These are phyloP conservation scores for Heliconius eleuchia DNA, from an alignment of 1,140 invertebrate species.

Conservation along the genomic window DNA sequence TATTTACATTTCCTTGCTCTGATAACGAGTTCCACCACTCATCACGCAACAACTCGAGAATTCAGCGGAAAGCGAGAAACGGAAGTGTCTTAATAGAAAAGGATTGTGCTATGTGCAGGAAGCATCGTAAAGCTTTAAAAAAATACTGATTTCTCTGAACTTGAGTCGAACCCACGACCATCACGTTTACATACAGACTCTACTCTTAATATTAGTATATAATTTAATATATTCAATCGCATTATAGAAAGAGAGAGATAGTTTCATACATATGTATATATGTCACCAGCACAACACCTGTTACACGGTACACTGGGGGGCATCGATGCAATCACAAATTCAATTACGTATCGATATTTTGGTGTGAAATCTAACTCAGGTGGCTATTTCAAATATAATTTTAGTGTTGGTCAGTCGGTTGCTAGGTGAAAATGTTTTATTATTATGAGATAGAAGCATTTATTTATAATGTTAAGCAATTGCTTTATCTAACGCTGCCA, in stretches of 20 bases:
- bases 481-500: not conserved
- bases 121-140: too few species aligned
- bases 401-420: constrained; percentile 25
- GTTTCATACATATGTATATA: constrained; percentile 10
- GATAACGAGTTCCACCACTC: too few species aligned
- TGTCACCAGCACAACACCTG: constrained; percentile 59
- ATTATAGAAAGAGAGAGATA: too few species aligned
- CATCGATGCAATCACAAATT: constrained; percentile 63
- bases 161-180: not conserved
- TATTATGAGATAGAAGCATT: not conserved
- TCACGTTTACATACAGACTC: not conserved
- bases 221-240: too few species aligned
- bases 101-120: not conserved
- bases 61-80: too few species aligned
- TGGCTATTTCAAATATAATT: constrained; percentile 45
- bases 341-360: constrained; percentile 62
- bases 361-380: constrained; percentile 44
- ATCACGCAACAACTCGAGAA: too few species aligned
- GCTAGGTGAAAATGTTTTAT: not conserved
- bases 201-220: too few species aligned
- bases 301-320: constrained; percentile 53
- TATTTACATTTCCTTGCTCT: too few species aligned
- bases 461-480: not conserved
- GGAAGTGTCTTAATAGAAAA: too few species aligned
- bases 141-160: not conserved